Percentiles rank a stretch among this genome's conserved stretches.
Evolutionary conservation across 2,888 invertebrate species (phyloP).

Genomic region (Ptychoptera contaminata): DNA sequence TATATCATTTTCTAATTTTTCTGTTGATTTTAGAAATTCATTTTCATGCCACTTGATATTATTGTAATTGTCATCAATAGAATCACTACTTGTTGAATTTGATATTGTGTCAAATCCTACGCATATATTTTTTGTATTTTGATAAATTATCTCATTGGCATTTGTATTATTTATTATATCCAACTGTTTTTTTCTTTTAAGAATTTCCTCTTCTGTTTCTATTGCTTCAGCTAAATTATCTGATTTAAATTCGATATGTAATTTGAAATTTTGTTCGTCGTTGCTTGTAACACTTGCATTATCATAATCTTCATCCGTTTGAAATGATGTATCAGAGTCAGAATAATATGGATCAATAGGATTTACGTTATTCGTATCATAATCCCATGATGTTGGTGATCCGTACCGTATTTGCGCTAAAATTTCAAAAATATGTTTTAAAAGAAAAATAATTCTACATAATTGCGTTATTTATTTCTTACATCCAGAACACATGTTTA

Average conservation of each 20-base stretch:
- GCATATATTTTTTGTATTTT: slow-evolving; percentile 26
- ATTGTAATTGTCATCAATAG: background rate
- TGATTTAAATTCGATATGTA: slow-evolving; percentile 63
- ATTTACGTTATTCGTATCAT: slow-evolving; percentile 12
- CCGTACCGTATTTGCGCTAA: slow-evolving; percentile 30
- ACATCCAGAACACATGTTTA: slow-evolving; percentile 43
- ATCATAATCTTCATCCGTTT: slow-evolving; percentile 33
- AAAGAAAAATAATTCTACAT: slow-evolving; percentile 1
- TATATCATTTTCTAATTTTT: slow-evolving; percentile 20
- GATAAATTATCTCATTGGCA: slow-evolving; percentile 28
- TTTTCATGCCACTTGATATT: slow-evolving; percentile 12
- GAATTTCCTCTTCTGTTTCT: slow-evolving; percentile 40
- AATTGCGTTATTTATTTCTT: slow-evolving; percentile 16
- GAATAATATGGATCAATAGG: slow-evolving; percentile 9
- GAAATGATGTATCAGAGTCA: slow-evolving; percentile 39
- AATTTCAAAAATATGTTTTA: slow-evolving; percentile 3
- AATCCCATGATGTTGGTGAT: slow-evolving; percentile 29
- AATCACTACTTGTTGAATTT: background rate
- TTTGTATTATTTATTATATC: slow-evolving; percentile 28
- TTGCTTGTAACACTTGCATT: slow-evolving; percentile 32
- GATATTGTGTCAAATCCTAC: slow-evolving; percentile 21
- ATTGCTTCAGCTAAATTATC: slow-evolving; percentile 76
- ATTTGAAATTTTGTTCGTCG: slow-evolving; percentile 17
- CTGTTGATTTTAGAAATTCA: slow-evolving; percentile 22
- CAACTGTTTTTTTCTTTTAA: slow-evolving; percentile 26